phyloP scores from a whole-genome alignment of 2,888 invertebrate species.

The Aelia acuminata region DNA sequence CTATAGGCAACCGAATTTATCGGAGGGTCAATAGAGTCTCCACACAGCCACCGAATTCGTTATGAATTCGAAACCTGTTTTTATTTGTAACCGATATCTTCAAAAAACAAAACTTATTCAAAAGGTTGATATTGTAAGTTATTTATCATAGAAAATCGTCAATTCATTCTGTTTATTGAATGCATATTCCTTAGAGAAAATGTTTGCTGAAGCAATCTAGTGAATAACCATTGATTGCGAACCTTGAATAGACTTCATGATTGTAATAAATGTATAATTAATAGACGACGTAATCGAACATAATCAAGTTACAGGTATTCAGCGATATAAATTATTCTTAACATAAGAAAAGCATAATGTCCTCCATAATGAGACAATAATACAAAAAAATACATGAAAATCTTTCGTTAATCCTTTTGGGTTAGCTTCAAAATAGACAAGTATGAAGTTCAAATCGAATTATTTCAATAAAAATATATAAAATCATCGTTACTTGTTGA shows the following conservation, averaged over 20 bases:
- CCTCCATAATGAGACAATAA: too few relatives aligned
- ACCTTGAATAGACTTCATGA: not conserved
- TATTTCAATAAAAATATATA: too few relatives aligned
- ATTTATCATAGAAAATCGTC: not conserved
- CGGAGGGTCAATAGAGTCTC: not conserved
- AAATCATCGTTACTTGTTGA: too few relatives aligned
- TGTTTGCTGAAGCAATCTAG: not conserved
- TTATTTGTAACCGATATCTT: not conserved
- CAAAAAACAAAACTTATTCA: not conserved
- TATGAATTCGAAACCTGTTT: not conserved
- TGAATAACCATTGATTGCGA: not conserved
- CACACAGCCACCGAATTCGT: not conserved
- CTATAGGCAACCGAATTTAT: not conserved
- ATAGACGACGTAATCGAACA: not conserved
- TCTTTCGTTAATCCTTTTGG: too few relatives aligned
- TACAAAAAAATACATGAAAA: too few relatives aligned
- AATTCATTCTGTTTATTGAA: not conserved
- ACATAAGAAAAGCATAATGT: too few relatives aligned
- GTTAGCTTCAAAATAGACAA: too few relatives aligned
- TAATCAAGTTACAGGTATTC: not conserved
- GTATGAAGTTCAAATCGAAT: too few relatives aligned
- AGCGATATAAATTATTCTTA: not conserved
- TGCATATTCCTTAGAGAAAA: not conserved
- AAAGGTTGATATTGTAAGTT: not conserved
- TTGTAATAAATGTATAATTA: not conserved